Evolutionary conservation across 2,797 vertebrate species (phyloP), one percentile per base, ranked within the genome.

Genomic region (Lophius americanus): DNA sequence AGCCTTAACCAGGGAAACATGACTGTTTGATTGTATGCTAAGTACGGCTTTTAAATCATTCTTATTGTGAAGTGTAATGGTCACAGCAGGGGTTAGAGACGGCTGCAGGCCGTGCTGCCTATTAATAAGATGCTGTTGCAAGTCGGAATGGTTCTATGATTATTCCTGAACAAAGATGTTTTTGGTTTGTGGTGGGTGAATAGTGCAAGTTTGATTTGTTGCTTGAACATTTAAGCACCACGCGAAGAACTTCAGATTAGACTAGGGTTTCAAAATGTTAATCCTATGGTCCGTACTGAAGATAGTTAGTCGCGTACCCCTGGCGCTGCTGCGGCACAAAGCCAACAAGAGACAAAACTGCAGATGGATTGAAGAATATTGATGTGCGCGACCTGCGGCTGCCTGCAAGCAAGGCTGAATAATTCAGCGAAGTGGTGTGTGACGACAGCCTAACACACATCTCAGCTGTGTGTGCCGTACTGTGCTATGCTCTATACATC

Each of bases 331-430:
- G 86, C 86, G 83, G 87, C 88, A 91, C 86, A 91, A 91, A 90
- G 89, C 88, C 90, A 91, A 90, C 87, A 70, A 91, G 92, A 93
- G 92, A 92, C 92, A 91, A 92, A 92, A 92, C 90, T 94, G 92
- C 89, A 92, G 91, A 93, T 91, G 91, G 91, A 93, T 92, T 92
- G 91, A 91, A 92, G 91, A 92, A 93, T 94, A 94, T 94, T 92
- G 91, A 93, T 93, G 93, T 88, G 88, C 73, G 86, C 87, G 88
- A 94, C 93, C 92, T 87, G 88, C 90, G 87, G 92, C 91, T 92
- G 93, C 91, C 93, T 93, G 91, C 89, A 46, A 93, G 93, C 90
- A 75, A 89, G 87, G 90, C 92, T 94, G 92, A 93, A 94, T 94
- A 92, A 94, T 94, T 94, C 92, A 94, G 83, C 82, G 82, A 92